Base-by-base conservation (phyloP, 2,113 vertebrate species). In the Thymallus thymallus region DNA sequence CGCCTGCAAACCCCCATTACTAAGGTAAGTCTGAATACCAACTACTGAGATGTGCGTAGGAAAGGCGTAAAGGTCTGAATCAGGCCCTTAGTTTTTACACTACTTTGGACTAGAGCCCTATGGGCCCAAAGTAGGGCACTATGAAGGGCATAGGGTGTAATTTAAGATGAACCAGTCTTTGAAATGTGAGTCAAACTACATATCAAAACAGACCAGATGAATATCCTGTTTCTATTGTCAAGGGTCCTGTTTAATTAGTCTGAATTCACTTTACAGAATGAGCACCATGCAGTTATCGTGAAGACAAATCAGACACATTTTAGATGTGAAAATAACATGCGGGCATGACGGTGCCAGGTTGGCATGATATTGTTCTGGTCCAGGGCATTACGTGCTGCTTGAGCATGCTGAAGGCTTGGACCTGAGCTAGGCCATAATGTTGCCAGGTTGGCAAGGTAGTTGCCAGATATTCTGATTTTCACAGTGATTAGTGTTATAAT, bases 161-260 rank as follows among this genome's bases (percentile, higher is more conserved):
- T 32, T 32, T 6, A 32, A 41, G 35, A 41, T 41, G 2, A 10
- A 41, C 35, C 35, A 41, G 35, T 41, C 35, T 41, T 41, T 41
- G 35, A 41, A 41, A 41, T 29, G 26, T 29, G 48, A n/a, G 23
- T 12, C 20, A 63, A 66, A 64, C 24, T 26, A 68, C n/a, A 69
- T 35, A 61, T 24, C 1, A 73, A 46, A 64, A 12, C 18, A 69
- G 56, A 71, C 63, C 24, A 75, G 30, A 23, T 14, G 48, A 62
- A 60, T 55, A 29, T 51, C 35, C 69, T 75, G 3, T 56, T 72
- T 56, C 71, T 78, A 80, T 77, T 41, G 89, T 83, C 85, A 84
- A 82, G 87, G 82, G 82, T 81, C 72, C 83, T 77, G 82, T 93
- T 92, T 92, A 90, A 90, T 92, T 78, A 84, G 85, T 85, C 18